phyloP scores from a whole-genome alignment of 1,140 invertebrate species.

The Drosophila kikkawai region DNA sequence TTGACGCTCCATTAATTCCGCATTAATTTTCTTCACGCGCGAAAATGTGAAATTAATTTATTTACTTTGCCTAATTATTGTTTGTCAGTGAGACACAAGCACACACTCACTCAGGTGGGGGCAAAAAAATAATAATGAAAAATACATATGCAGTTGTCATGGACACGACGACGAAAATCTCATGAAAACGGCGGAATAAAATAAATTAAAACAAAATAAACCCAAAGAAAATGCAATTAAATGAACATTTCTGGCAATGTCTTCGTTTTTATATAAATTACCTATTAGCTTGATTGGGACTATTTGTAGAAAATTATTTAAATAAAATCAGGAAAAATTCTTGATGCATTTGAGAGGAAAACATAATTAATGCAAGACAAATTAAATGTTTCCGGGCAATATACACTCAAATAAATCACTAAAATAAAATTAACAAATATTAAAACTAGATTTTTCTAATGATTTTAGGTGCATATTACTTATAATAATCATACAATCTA shows the following conservation, averaged over 20 bases:
- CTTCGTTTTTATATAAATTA: conserved; percentile 14
- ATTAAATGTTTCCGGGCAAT: not conserved
- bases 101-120: not conserved
- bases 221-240: conserved; percentile 41
- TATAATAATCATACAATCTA: no score
- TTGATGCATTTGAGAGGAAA: not conserved
- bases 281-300: not conserved
- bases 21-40: conserved; percentile 78
- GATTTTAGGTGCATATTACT: not conserved
- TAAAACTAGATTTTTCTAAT: not conserved
- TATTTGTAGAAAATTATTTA: not conserved
- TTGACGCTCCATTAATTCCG: conserved; percentile 80
- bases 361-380: not conserved
- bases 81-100: conserved; percentile 16
- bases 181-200: conserved; percentile 12
- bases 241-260: conserved; percentile 30
- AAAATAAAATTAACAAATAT: not conserved
- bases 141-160: conserved; percentile 56
- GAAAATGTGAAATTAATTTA: conserved; percentile 79
- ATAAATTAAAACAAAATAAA: conserved; percentile 63
- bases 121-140: conserved; percentile 19
- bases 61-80: conserved; percentile 71
- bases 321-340: not conserved
- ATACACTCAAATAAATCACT: not conserved
- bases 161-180: conserved; percentile 21